Conservation (phyloP, 2,113 vertebrate genomes). For the Carassius auratus region DNA sequence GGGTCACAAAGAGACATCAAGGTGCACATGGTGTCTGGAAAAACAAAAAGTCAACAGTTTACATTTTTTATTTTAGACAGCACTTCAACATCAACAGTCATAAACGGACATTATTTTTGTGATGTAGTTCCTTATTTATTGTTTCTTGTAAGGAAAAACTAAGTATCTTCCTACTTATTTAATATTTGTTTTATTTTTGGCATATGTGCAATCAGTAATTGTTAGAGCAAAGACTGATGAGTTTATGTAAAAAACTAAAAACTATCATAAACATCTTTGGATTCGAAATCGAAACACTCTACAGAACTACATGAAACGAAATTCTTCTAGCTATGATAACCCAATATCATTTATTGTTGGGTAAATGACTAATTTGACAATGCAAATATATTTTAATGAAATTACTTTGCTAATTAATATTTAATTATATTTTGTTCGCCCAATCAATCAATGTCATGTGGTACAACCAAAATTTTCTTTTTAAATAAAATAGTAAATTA, state of each 20-base stretch:
- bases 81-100: neutral
- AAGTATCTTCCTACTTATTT: neutral
- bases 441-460: neutral
- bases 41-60: constrained; percentile 3
- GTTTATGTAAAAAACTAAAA: neutral
- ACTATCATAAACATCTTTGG: neutral
- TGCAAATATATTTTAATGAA: too few species aligned
- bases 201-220: neutral
- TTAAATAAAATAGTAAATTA: too few species aligned
- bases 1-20: constrained; percentile 37
- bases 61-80: neutral
- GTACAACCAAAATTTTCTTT: too few species aligned
- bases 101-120: neutral
- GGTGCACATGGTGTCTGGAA: constrained; percentile 73
- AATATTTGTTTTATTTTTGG: neutral
- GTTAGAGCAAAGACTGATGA: neutral
- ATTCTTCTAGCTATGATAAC: neutral
- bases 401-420: neutral
- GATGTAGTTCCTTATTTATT: neutral
- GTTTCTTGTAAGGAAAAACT: neutral
- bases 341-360: neutral
- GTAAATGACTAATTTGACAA: neutral
- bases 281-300: neutral
- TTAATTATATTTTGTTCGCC: neutral
- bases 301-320: neutral